phyloP scores from a whole-genome alignment of 2,113 vertebrate species.

The Cyanistes caeruleus region DNA sequence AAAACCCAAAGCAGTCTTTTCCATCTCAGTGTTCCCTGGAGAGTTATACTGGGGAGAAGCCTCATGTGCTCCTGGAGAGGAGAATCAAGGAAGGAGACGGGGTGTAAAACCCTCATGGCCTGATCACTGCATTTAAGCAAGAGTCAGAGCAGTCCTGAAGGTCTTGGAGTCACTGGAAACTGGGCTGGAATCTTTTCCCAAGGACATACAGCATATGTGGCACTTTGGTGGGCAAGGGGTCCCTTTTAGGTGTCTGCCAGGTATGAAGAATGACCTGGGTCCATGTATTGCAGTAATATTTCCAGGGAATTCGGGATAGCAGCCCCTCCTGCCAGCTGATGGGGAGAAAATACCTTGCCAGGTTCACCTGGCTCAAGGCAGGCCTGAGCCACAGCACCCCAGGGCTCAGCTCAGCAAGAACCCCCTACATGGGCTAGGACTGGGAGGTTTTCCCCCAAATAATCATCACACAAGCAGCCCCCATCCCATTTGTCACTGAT shows the following conservation, averaged over 20 bases:
- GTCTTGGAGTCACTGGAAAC: neutral
- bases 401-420: neutral
- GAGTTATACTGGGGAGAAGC: neutral
- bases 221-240: neutral
- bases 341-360: neutral
- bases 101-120: neutral
- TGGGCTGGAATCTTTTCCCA: neutral
- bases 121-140: neutral
- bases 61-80: neutral
- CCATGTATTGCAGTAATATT: fast-evolving
- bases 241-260: neutral
- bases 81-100: neutral
- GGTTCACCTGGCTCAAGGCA: neutral
- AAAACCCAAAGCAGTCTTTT: neutral
- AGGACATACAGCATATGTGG: neutral
- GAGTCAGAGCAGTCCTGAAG: neutral
- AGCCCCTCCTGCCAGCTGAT: neutral
- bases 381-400: neutral
- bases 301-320: neutral
- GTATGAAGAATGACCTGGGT: too few species aligned
- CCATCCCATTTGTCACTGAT: fast-evolving
- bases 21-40: neutral
- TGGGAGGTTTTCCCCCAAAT: neutral
- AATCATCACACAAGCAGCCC: neutral
- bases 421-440: neutral